Base-by-base conservation (phyloP, 1,140 invertebrate species). In the Drosophila suzukii region DNA sequence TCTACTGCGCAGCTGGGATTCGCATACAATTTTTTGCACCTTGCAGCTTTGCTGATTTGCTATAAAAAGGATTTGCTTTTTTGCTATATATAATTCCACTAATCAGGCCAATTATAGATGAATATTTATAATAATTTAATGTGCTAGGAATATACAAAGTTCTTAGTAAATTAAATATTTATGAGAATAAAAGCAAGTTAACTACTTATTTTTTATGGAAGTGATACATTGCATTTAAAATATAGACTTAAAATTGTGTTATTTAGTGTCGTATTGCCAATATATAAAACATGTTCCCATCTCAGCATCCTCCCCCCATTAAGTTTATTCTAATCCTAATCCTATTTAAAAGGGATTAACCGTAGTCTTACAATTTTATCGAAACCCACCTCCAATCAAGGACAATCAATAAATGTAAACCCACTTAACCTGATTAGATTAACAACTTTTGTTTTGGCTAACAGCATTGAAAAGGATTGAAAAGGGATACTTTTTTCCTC, bases 351-450 rank as follows among this genome's bases (percentile, higher is more conserved):
- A 20, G 24, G 49, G 49, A 61, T 61, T 41, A 36, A 11, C 39
- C 15, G 30, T 13, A 10, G 43, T 44, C 17, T n/a, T 34, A 41
- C 36, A 36, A 20, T 60, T 46, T 36, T 50, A 74, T 51, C 34
- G 30, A 49, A 44, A 0, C 17, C 4, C 36, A 5, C 10, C 43
- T 54, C 36, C 50, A 57, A 60, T 53, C 39, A 54, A 32, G 43
- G 61, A 77, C 53, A 78, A 58, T 82, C 65, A 55, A 68, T 65
- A 50, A 59, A 20, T 27, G 34, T 60, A 62, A 84, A 75, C 50
- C 77, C 56, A 70, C 38, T 76, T 55, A 88, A 70, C 55, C 62
- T 59, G 71, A 77, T 88, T 83, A 83, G 76, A 73, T 79, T 79
- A 79, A 54, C 66, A 58, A 60, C 61, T 72, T 84, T 77, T 70